Evolutionary conservation across 2,113 vertebrate genomes (phyloP).

Genomic region (Forbesichthys agassizii): DNA sequence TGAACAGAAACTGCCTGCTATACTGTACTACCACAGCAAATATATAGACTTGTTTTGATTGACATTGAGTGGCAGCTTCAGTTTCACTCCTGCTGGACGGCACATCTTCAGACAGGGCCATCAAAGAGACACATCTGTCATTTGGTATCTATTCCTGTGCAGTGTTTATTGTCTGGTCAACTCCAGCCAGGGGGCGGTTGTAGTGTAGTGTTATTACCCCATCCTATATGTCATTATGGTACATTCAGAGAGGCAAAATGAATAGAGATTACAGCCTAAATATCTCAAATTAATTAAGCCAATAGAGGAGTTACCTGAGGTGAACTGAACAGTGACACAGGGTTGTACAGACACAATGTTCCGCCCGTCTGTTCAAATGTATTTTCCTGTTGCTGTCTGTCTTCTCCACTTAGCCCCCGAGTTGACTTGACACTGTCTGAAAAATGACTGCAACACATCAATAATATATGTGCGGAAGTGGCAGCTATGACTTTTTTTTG

Average conservation of each 20-base stretch:
- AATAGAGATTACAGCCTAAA: constrained; percentile 14
- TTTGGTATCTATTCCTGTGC: too few species aligned
- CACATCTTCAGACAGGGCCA: constrained; percentile 9
- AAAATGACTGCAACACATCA: background rate
- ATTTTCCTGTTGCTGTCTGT: background rate
- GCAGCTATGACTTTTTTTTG: too few species aligned
- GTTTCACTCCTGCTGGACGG: constrained; percentile 1
- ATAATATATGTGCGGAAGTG: too few species aligned
- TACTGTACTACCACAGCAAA: background rate
- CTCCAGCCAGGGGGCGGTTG: too few species aligned
- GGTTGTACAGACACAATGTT: background rate
- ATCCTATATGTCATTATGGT: constrained; percentile 1
- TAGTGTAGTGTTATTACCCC: too few species aligned
- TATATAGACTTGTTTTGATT: too few species aligned
- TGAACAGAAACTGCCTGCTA: too few species aligned
- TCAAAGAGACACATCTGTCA: constrained; percentile 27
- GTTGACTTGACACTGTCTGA: background rate
- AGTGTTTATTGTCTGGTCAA: too few species aligned
- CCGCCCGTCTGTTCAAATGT: constrained; percentile 12
- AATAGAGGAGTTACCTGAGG: constrained; percentile 5
- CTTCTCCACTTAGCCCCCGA: background rate
- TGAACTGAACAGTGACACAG: constrained; percentile 8
- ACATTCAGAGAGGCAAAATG: constrained; percentile 19
- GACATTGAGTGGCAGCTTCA: constrained; percentile 12
- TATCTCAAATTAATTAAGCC: constrained; percentile 14